Conservation (phyloP, 1,140 invertebrate genomes). For the Platyscapa corneri region DNA sequence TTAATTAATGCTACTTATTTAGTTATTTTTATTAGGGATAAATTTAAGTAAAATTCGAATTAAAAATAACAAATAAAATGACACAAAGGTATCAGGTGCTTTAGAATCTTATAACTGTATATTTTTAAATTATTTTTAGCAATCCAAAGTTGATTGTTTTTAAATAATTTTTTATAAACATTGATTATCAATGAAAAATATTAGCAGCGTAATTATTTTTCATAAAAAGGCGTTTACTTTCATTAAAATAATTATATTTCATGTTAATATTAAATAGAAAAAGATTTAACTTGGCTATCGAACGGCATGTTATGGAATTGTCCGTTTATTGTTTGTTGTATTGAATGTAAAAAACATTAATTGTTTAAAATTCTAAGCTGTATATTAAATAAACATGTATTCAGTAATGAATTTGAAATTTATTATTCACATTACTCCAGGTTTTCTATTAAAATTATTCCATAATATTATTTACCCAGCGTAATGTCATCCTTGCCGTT, state of each 20-base stretch:
- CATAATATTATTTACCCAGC: background rate
- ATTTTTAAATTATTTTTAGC: slow-evolving; percentile 53
- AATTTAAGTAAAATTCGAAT: slow-evolving; percentile 28
- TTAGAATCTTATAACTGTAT: slow-evolving; percentile 40
- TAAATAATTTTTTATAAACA: slow-evolving; percentile 50
- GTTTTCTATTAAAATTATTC: background rate
- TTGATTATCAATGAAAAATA: slow-evolving; percentile 40
- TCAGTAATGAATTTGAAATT: slow-evolving; percentile 17
- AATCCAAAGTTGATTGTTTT: slow-evolving; percentile 63
- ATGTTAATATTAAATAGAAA: slow-evolving; percentile 49
- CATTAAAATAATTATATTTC: slow-evolving; percentile 49
- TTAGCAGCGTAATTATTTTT: slow-evolving; percentile 30
- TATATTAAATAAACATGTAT: slow-evolving; percentile 12
- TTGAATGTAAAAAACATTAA: slow-evolving; percentile 32
- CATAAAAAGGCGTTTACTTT: slow-evolving; percentile 43
- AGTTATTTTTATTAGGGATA: slow-evolving; percentile 29
- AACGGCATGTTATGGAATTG: slow-evolving; percentile 40
- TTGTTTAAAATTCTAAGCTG: slow-evolving; percentile 22
- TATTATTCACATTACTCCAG: background rate
- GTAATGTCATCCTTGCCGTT: slow-evolving; percentile 37
- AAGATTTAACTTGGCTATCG: slow-evolving; percentile 45
- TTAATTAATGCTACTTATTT: slow-evolving; percentile 22
- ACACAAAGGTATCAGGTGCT: slow-evolving; percentile 46
- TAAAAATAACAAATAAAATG: slow-evolving; percentile 23
- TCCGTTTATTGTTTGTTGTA: slow-evolving; percentile 27